phyloP scores from a whole-genome alignment of 2,888 invertebrate genomes.

The Tetragonisca angustula region DNA sequence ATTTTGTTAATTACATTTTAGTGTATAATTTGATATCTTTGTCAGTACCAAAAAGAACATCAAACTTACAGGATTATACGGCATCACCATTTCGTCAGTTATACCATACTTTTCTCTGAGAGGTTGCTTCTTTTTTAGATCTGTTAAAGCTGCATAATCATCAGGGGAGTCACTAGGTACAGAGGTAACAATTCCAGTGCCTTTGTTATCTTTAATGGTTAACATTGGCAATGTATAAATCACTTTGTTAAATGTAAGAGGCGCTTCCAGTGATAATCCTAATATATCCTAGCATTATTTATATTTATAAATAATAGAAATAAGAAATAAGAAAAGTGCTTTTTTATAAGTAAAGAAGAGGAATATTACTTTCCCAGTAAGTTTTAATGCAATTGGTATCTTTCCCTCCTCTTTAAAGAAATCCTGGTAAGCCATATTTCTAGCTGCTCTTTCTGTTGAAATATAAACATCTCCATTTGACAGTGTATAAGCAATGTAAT shows the following conservation, averaged over 20 bases:
- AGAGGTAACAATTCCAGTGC: constrained; percentile 98
- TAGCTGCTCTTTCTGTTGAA: constrained; percentile 94
- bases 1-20: constrained; percentile 5
- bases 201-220: constrained; percentile 98
- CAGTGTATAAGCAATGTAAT: constrained; percentile 94
- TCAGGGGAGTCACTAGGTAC: constrained; percentile 99
- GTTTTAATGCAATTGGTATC: constrained; percentile 88
- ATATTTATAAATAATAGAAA: constrained; percentile 4
- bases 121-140: constrained; percentile 97
- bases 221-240: constrained; percentile 99
- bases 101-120: constrained; percentile 97
- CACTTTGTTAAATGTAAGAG: constrained; percentile 91
- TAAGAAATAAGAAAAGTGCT: neutral
- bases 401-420: constrained; percentile 93
- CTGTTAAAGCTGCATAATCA: constrained; percentile 97
- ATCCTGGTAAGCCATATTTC: constrained; percentile 98
- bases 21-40: neutral
- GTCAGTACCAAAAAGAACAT: neutral
- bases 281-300: constrained; percentile 87
- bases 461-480: constrained; percentile 92
- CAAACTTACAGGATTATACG: constrained; percentile 87
- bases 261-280: constrained; percentile 93
- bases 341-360: constrained; percentile 7
- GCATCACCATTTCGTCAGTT: constrained; percentile 91
- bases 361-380: constrained; percentile 87